Evolutionary conservation across 2,113 vertebrate genomes (phyloP).

Genomic region (Ceuthmochares aereus): DNA sequence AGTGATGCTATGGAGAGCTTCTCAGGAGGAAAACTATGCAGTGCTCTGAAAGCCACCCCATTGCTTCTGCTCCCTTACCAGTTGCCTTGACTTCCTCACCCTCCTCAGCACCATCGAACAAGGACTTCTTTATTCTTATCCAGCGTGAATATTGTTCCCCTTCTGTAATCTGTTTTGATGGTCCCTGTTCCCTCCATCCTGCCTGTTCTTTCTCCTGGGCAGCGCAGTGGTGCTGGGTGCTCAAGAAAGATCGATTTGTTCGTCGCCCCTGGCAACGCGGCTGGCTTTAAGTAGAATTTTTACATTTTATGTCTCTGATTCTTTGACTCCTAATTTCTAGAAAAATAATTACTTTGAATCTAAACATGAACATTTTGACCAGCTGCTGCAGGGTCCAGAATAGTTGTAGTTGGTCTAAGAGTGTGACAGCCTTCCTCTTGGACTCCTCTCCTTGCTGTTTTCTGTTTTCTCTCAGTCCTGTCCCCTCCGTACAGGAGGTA

Average conservation of each 20-base stretch:
- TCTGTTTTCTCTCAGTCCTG: not conserved
- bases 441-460: not conserved
- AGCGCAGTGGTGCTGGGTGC: not conserved
- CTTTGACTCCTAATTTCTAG: not conserved
- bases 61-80: not conserved
- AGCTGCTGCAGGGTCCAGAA: not conserved
- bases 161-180: not conserved
- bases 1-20: not conserved
- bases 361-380: not conserved
- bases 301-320: not conserved
- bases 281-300: not conserved
- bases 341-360: not conserved
- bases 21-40: not conserved
- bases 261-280: not conserved
- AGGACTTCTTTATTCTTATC: not conserved
- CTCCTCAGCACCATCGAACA: not conserved
- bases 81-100: conserved; percentile 32
- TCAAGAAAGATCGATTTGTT: not conserved
- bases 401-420: not conserved
- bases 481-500: not conserved
- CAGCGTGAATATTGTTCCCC: not conserved
- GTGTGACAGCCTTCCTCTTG: not conserved
- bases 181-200: not conserved
- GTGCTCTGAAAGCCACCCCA: not conserved
- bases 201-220: not conserved